Conservation (phyloP, 2,113 vertebrate genomes). For the Lonchura striata region DNA sequence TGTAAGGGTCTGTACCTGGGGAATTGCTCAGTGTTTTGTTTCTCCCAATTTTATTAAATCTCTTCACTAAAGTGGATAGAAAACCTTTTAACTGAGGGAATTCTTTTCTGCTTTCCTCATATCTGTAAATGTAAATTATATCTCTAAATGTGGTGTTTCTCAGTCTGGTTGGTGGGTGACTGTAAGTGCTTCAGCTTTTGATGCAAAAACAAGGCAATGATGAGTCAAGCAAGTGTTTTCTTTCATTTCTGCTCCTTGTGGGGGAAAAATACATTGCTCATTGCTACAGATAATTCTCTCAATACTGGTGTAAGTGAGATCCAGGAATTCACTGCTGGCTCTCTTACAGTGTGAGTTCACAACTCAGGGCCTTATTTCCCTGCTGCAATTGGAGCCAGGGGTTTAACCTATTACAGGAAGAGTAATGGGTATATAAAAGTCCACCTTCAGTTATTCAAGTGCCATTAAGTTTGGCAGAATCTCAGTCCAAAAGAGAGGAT, state of each 20-base stretch:
- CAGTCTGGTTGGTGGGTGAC: background rate
- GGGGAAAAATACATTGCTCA: background rate
- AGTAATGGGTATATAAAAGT: background rate
- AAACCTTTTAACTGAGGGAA: background rate
- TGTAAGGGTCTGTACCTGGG: background rate
- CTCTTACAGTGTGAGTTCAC: background rate
- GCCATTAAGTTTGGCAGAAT: background rate
- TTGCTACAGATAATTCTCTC: background rate
- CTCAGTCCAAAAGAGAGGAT: background rate
- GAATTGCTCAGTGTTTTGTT: background rate
- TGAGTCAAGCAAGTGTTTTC: conserved; percentile 38
- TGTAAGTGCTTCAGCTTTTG: background rate
- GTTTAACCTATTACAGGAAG: background rate
- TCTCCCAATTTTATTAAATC: background rate
- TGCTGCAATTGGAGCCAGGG: background rate
- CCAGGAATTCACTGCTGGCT: background rate
- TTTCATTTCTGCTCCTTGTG: background rate
- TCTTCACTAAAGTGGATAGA: background rate
- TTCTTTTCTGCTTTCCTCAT: background rate
- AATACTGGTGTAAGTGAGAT: background rate
- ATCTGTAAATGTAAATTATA: background rate
- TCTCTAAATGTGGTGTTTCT: background rate
- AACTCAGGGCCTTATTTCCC: background rate
- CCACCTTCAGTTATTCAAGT: background rate
- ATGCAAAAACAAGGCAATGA: background rate